Conservation (phyloP, 2,113 vertebrate species). For the Rhagologus leucostigma region DNA sequence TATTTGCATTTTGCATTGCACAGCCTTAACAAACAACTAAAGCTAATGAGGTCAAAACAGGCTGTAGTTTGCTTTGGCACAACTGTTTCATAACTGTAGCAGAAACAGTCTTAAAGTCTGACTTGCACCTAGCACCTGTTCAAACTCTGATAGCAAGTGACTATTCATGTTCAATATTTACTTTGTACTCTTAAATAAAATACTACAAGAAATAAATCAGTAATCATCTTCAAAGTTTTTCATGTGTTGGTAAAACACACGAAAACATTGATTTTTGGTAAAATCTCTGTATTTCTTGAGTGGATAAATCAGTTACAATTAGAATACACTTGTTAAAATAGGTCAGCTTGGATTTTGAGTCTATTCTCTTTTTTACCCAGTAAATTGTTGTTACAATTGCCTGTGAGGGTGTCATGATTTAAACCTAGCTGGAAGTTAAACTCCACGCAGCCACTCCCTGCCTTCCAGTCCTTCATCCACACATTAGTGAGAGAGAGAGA, state of each 20-base stretch:
- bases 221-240: neutral
- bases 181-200: conserved; percentile 45
- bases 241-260: neutral
- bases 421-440: neutral
- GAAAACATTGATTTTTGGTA: neutral
- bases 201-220: neutral
- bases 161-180: conserved; percentile 65
- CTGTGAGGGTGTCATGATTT: neutral
- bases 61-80: conserved; percentile 37
- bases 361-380: neutral
- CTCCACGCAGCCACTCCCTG: rapidly evolving
- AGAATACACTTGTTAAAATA: neutral
- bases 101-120: neutral
- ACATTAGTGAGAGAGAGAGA: no score
- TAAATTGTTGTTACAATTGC: neutral
- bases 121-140: conserved; percentile 68
- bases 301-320: neutral
- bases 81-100: neutral
- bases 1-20: conserved; percentile 29
- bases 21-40: neutral
- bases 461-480: neutral
- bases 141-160: conserved; percentile 63
- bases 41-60: neutral
- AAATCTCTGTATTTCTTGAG: neutral
- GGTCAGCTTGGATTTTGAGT: neutral